These are phyloP conservation scores for Drosophila sulfurigaster DNA, from an alignment of 1,140 invertebrate species.

Conservation along the genomic window DNA sequence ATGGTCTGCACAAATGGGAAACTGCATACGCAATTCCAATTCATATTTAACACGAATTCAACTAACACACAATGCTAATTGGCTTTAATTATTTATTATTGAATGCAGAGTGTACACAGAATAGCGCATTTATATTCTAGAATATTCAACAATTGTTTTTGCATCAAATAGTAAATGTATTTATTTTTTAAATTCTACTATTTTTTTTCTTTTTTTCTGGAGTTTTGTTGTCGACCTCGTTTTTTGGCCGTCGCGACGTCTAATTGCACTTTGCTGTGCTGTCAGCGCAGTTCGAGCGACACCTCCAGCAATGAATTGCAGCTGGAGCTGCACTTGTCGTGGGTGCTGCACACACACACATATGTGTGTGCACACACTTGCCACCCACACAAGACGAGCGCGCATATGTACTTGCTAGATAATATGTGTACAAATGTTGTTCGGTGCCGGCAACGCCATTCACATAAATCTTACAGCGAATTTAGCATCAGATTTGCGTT, in stretches of 20 bases:
- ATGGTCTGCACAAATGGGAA: constrained; percentile 37
- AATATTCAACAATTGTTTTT: not conserved
- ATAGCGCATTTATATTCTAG: not conserved
- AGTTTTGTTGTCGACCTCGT: constrained; percentile 9
- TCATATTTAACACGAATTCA: constrained; percentile 1
- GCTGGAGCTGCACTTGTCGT: constrained; percentile 40
- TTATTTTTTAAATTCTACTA: too few species aligned
- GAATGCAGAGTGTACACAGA: not conserved
- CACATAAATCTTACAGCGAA: constrained; percentile 66
- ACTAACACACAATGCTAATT: constrained; percentile 11
- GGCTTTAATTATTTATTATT: constrained; percentile 25
- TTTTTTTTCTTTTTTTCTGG: not conserved
- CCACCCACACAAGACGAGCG: not conserved
- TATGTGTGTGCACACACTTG: not conserved
- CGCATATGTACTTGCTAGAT: not conserved
- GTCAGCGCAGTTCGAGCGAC: constrained; percentile 21
- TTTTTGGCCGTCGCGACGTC: constrained; percentile 2
- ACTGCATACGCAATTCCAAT: not conserved
- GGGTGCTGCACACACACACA: constrained; percentile 7
- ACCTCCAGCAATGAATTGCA: constrained; percentile 34
- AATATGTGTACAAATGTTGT: constrained; percentile 33
- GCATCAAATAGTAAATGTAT: not conserved
- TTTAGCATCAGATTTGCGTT: constrained; percentile 74
- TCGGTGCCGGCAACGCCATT: constrained; percentile 27
- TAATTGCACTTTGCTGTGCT: constrained; percentile 32